phyloP scores from a whole-genome alignment of 2,888 invertebrate species.

The Hybos culiciformis region DNA sequence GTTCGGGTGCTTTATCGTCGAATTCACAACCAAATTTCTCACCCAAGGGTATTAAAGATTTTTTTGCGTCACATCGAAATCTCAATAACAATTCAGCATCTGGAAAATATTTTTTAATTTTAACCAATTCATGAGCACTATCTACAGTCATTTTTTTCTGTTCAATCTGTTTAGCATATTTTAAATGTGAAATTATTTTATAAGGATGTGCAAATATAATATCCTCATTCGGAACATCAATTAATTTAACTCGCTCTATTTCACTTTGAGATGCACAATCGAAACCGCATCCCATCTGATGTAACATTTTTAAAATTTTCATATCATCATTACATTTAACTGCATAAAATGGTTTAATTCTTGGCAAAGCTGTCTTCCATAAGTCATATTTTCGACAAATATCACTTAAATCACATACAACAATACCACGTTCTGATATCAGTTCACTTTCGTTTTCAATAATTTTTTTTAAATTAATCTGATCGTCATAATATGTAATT shows the following conservation, averaged over 20 bases:
- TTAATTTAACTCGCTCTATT: conserved; percentile 48
- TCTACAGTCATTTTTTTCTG: conserved; percentile 86
- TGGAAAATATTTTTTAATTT: conserved; percentile 72
- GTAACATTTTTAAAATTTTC: conserved; percentile 68
- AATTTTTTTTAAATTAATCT: conserved; percentile 22
- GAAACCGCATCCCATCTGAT: conserved; percentile 79
- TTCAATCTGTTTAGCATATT: conserved; percentile 59
- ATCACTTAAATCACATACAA: conserved; percentile 76
- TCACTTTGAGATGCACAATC: conserved; percentile 96
- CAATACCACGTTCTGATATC: conserved; percentile 70
- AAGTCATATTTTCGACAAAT: conserved; percentile 66
- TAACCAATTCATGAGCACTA: conserved; percentile 81
- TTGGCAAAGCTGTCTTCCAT: conserved; percentile 74
- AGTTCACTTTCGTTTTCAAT: conserved; percentile 22
- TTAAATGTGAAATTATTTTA: conserved; percentile 81
- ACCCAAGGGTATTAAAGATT: conserved; percentile 76
- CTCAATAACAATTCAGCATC: conserved; percentile 67
- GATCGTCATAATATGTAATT: conserved; percentile 22
- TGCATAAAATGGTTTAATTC: conserved; percentile 86
- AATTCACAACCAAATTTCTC: conserved; percentile 91
- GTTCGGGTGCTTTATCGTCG: conserved; percentile 54
- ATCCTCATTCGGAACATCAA: conserved; percentile 35
- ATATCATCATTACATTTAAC: conserved; percentile 94
- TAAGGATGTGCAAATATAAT: conserved; percentile 96
- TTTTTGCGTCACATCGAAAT: conserved; percentile 73